These are phyloP conservation scores for Threskiornis aethiopicus DNA, from an alignment of 2,797 vertebrate genomes.

Conservation along the genomic window DNA sequence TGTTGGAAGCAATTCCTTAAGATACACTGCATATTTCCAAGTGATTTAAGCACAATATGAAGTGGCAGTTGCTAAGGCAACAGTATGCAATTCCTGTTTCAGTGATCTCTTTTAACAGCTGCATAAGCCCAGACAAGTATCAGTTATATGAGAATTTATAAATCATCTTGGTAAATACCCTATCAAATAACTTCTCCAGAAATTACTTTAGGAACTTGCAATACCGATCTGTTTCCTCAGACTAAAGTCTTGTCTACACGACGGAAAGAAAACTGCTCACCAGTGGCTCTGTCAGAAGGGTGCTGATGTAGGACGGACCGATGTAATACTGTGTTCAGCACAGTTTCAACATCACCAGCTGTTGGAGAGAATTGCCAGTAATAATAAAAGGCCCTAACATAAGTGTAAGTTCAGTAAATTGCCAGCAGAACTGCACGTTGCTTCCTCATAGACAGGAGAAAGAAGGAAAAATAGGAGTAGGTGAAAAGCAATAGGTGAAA, in stretches of 20 bases:
- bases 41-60: conserved; percentile 34
- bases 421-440: not conserved
- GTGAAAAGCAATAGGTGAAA: not conserved
- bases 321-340: not conserved
- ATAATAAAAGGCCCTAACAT: not conserved
- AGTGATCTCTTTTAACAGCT: conserved; percentile 25
- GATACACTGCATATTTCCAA: not conserved
- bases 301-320: not conserved
- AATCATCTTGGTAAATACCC: conserved; percentile 8
- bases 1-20: conserved; percentile 24
- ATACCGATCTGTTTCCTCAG: not conserved
- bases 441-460: not conserved
- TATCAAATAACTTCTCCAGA: conserved; percentile 3
- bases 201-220: not conserved
- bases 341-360: not conserved
- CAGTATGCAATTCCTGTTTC: not conserved
- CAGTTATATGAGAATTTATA: conserved; percentile 1
- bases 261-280: not conserved
- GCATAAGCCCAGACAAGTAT: conserved; percentile 14
- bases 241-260: not conserved
- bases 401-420: not conserved
- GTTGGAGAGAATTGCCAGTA: not conserved
- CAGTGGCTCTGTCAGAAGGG: not conserved
- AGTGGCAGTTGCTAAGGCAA: conserved; percentile 63
- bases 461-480: not conserved